Conservation (phyloP, 2,113 vertebrate genomes). For the Daboia siamensis region DNA sequence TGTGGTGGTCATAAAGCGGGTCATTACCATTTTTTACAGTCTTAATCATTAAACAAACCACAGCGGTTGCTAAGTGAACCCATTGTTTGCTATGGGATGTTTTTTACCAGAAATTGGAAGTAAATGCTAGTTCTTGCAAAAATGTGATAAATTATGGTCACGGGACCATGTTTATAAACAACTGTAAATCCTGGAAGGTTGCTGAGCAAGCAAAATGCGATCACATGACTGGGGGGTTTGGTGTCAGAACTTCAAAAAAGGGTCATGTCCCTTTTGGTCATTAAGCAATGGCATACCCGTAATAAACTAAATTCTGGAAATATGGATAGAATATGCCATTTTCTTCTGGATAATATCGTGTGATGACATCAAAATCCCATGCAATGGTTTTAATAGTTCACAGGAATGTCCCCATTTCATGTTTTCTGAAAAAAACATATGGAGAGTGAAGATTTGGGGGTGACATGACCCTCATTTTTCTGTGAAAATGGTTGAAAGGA, state of each 20-base stretch:
- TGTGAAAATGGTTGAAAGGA: neutral
- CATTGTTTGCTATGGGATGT: neutral
- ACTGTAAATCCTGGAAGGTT: neutral
- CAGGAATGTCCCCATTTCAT: neutral
- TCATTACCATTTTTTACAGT: neutral
- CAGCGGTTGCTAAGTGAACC: neutral
- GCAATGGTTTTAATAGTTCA: neutral
- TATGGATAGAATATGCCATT: neutral
- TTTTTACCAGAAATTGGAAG: neutral
- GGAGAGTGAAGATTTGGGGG: neutral
- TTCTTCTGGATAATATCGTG: neutral
- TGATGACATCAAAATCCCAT: neutral
- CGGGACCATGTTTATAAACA: neutral
- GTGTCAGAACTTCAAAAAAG: neutral
- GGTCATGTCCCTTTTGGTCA: neutral
- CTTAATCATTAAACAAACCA: neutral
- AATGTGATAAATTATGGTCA: neutral
- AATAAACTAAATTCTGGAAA: neutral
- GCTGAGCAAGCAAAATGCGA: neutral
- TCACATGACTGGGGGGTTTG: neutral
- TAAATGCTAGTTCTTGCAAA: neutral
- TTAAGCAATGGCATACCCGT: neutral
- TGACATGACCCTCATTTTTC: neutral
- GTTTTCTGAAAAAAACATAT: neutral
- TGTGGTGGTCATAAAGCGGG: no score